Conservation (phyloP, 2,113 vertebrate species). For the Callithrix jacchus region DNA sequence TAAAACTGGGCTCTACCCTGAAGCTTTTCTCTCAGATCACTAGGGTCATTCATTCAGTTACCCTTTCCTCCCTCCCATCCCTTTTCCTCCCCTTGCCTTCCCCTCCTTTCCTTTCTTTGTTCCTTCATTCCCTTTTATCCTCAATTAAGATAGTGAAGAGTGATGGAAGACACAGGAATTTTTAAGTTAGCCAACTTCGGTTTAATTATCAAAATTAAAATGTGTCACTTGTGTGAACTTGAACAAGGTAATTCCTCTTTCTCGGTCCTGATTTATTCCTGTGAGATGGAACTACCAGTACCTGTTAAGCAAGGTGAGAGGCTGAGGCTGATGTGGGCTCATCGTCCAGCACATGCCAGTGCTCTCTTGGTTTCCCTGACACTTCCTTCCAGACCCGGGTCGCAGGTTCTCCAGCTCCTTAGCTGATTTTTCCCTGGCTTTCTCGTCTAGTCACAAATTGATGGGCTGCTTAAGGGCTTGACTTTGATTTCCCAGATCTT, state of each 20-base stretch:
- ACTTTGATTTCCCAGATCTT: not conserved
- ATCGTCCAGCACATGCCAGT: too few relatives aligned
- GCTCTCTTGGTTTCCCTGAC: not conserved
- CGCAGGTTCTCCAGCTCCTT: not conserved
- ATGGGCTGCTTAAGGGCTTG: not conserved
- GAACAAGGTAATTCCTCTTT: not conserved
- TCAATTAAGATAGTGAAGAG: not conserved
- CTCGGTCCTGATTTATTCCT: not conserved
- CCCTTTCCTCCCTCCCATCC: not conserved
- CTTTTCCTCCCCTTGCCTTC: not conserved
- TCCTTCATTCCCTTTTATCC: not conserved
- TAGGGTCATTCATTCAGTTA: not conserved
- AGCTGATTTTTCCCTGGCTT: not conserved
- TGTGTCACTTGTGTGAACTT: not conserved
- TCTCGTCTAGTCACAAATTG: not conserved
- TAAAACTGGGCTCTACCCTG: not conserved
- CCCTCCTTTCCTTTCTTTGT: too few relatives aligned
- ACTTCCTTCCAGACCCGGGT: not conserved
- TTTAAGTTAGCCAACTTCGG: not conserved
- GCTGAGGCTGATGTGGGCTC: not conserved
- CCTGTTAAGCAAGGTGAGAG: not conserved
- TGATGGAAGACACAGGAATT: not conserved
- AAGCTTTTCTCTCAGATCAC: not conserved
- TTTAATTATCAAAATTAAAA: not conserved
- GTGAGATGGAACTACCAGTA: not conserved